These are phyloP conservation scores for Wiebesia pumilae DNA, from an alignment of 1,140 invertebrate genomes.

Conservation along the genomic window DNA sequence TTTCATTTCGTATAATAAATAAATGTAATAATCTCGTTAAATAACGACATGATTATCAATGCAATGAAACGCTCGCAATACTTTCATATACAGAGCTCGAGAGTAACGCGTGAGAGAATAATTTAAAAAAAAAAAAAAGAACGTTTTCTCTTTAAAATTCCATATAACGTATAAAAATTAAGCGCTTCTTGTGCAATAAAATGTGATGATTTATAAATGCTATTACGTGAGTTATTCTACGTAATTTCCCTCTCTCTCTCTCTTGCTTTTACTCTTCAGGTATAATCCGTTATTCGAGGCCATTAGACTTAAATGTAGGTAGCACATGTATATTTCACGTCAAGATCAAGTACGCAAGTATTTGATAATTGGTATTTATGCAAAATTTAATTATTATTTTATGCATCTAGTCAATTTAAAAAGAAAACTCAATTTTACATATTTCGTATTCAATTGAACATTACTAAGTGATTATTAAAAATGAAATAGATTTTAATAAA, in stretches of 20 bases:
- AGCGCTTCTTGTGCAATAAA: constrained; percentile 29
- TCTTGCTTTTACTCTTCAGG: not conserved
- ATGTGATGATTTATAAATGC: constrained; percentile 27
- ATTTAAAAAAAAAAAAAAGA: not conserved
- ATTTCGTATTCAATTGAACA: too few relatives aligned
- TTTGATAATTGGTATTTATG: too few relatives aligned
- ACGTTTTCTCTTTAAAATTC: not conserved
- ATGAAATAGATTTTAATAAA: too few relatives aligned
- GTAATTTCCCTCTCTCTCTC: constrained; percentile 14
- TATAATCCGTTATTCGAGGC: not conserved
- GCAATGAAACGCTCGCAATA: not conserved
- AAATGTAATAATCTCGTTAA: not conserved
- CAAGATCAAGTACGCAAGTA: not conserved
- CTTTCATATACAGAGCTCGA: not conserved
- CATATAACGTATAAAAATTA: constrained; percentile 1
- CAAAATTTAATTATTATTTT: too few relatives aligned
- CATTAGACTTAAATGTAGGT: not conserved
- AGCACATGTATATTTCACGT: not conserved
- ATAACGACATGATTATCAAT: not conserved
- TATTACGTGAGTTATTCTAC: constrained; percentile 22
- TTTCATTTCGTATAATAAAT: not conserved
- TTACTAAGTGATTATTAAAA: too few relatives aligned
- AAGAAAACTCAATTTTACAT: too few relatives aligned
- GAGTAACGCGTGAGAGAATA: not conserved
- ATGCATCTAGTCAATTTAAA: too few relatives aligned